These are phyloP conservation scores for Eristalinus aeneus DNA, from an alignment of 2,888 invertebrate species.

Conservation along the genomic window DNA sequence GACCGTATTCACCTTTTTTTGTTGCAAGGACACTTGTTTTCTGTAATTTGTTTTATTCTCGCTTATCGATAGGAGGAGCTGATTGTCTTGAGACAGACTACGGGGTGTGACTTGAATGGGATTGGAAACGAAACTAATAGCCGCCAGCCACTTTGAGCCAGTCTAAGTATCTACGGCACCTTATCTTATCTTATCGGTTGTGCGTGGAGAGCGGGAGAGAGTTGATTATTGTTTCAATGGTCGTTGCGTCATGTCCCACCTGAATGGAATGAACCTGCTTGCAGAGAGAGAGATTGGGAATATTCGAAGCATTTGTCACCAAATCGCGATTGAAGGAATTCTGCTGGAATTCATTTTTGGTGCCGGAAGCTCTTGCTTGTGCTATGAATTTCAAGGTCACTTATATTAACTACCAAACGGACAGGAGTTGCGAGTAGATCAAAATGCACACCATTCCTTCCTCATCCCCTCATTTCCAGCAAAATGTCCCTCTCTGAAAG, in stretches of 20 bases:
- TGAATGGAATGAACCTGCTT: background rate
- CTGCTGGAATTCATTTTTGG: too few species aligned
- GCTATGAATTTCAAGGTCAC: too few species aligned
- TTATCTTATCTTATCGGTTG: slow-evolving; percentile 60
- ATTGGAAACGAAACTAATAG: slow-evolving; percentile 41
- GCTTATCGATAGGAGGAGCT: background rate
- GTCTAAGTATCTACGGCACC: background rate
- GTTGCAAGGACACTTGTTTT: background rate
- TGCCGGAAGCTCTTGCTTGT: too few species aligned
- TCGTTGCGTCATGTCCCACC: background rate
- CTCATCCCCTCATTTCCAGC: too few species aligned
- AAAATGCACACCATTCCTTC: too few species aligned
- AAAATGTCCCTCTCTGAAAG: too few species aligned
- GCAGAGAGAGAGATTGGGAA: background rate
- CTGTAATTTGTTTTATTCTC: background rate
- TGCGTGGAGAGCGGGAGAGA: background rate
- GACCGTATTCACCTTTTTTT: slow-evolving; percentile 7
- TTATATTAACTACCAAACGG: too few species aligned
- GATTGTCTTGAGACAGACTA: background rate
- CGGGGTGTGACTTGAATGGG: slow-evolving; percentile 8
- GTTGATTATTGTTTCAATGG: background rate
- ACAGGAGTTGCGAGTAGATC: too few species aligned
- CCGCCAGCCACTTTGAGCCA: background rate
- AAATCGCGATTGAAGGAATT: background rate
- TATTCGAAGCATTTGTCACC: background rate